Base-by-base conservation (phyloP, 2,113 vertebrate species). In the Pygathrix nemaeus region DNA sequence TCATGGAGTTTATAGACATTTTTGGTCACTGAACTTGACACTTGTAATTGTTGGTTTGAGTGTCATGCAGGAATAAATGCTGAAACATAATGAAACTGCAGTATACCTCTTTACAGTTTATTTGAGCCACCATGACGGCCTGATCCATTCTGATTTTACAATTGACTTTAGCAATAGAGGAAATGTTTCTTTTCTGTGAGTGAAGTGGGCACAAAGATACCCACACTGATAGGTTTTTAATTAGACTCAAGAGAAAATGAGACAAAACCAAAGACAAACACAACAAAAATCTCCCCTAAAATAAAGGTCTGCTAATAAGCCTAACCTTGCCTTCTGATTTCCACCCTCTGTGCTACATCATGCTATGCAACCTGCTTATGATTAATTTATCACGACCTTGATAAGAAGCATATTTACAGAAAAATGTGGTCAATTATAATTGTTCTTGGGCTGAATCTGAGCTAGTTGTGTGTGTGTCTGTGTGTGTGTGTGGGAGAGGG, bases 11-110 rank as follows among this genome's bases (percentile, higher is more conserved):
- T 93, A 89, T 80, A 94, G 94, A 94, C 8, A 23, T 93, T 96
- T 97, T 81, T 91, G 83, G 78, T 87, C 96, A 32, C 82, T 89
- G 59, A 88, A 94, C 94, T 94, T 98, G 98, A 96, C 97, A 97
- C 80, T 96, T 96, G 66, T 21, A 78, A 52, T 10, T 96, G 88
- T 86, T 82, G 92, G 95, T 72, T 11, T 96, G 73, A 70, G 38
- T 82, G 68, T 61, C 92, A 96, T 94, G 87, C 20, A 79, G 64
- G 38, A 96, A 45, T 85, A 78, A 89, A 78, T 80, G 87, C 1
- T 80, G 73, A 88, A 88, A 94, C 64, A 94, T 79, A 95, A 94
- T 66, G 43, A 94, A 98, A 70, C 43, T 90, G 87, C 96, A 97
- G 92, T 85, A 27, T 89, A n/a, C 50, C 59, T 92, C 96, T 92